Evolutionary conservation across 2,888 invertebrate genomes (phyloP).

Genomic region (Lydus trimaculatus): DNA sequence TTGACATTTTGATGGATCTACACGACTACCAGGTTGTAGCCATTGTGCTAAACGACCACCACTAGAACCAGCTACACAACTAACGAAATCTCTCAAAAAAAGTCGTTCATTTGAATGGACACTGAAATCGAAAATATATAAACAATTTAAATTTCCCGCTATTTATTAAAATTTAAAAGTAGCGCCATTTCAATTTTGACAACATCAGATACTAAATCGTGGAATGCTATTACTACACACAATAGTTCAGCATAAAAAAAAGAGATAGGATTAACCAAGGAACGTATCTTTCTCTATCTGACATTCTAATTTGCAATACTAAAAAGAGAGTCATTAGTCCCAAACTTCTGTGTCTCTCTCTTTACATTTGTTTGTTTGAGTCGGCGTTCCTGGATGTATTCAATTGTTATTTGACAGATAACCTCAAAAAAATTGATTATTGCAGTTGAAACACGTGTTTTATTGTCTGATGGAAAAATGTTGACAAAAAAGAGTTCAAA

Average conservation of each 20-base stretch:
- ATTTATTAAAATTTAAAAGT: not conserved
- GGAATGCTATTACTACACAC: too few species aligned
- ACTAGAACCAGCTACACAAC: conserved; percentile 79
- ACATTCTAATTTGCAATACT: not conserved
- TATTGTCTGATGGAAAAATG: not conserved
- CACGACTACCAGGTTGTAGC: conserved; percentile 91
- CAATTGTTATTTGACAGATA: not conserved
- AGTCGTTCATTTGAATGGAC: conserved; percentile 90
- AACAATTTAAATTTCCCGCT: not conserved
- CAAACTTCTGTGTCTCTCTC: too few species aligned
- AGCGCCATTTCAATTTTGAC: not conserved
- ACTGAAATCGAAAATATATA: conserved; percentile 63
- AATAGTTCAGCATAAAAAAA: too few species aligned
- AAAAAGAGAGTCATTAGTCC: too few species aligned
- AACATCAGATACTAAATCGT: not conserved
- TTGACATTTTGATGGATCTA: conserved; percentile 89
- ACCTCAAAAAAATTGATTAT: not conserved
- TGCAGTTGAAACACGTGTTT: not conserved
- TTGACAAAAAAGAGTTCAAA: not conserved
- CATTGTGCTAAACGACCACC: conserved; percentile 94
- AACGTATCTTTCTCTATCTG: not conserved
- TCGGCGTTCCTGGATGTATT: not conserved
- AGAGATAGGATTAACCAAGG: too few species aligned
- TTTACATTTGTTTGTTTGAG: not conserved
- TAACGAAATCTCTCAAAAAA: conserved; percentile 92